Conservation (phyloP, 2,113 vertebrate species). For the Cheilinus undulatus region DNA sequence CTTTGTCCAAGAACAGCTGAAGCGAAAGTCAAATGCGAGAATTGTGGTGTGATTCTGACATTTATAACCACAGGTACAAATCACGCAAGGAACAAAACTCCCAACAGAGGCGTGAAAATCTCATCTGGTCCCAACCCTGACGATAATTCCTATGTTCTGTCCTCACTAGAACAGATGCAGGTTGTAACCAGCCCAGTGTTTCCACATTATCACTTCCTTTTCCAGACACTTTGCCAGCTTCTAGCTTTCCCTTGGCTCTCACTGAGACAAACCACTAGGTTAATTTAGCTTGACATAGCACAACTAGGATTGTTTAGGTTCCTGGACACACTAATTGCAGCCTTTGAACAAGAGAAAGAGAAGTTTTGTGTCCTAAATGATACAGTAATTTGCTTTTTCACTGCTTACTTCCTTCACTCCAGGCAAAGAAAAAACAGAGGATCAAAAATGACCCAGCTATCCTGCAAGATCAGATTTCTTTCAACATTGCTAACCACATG, state of each 20-base stretch:
- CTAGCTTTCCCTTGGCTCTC: slow-evolving; percentile 10
- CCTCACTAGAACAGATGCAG: slow-evolving; percentile 27
- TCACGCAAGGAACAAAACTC: slow-evolving; percentile 20
- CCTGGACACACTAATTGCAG: not conserved
- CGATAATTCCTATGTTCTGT: slow-evolving; percentile 27
- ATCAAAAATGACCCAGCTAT: slow-evolving; percentile 36
- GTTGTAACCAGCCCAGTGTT: slow-evolving; percentile 48
- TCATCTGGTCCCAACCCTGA: slow-evolving; percentile 12
- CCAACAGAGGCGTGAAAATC: slow-evolving; percentile 14
- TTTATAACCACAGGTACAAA: not conserved
- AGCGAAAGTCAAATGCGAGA: not conserved
- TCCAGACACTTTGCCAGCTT: slow-evolving; percentile 60
- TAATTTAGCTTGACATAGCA: slow-evolving; percentile 12
- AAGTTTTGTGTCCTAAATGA: not conserved
- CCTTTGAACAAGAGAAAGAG: slow-evolving; percentile 3
- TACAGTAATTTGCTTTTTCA: not conserved
- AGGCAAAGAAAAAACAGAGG: slow-evolving; percentile 2
- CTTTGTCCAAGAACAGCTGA: not conserved
- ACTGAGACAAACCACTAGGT: slow-evolving; percentile 15
- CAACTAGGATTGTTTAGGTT: not conserved
- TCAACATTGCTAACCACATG: slow-evolving; percentile 12
- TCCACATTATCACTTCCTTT: slow-evolving; percentile 61
- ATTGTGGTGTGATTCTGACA: slow-evolving; percentile 1
- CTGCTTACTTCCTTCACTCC: not conserved
- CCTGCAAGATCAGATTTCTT: slow-evolving; percentile 14